phyloP scores from a whole-genome alignment of 2,797 vertebrate species.

The Semotilus atromaculatus region DNA sequence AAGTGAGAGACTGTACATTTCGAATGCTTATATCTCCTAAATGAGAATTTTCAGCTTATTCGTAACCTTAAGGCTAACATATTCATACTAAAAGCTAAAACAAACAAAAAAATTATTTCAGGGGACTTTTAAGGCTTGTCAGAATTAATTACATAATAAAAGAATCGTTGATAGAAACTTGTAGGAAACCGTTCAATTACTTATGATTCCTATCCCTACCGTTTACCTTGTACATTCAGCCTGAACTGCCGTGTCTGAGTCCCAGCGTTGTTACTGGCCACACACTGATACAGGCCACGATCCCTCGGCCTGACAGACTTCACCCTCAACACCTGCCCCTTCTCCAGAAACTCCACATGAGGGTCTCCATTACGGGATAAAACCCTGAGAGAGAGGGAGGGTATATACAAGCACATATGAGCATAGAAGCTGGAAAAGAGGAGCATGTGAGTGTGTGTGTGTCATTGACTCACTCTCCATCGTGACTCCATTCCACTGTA shows the following conservation, averaged over 20 bases:
- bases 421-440: background rate
- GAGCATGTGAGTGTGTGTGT: background rate
- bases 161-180: background rate
- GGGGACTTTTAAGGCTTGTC: background rate
- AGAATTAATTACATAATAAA: background rate
- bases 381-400: slow-evolving; percentile 69
- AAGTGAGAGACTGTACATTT: too few relatives aligned
- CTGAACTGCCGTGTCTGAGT: slow-evolving; percentile 85
- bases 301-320: slow-evolving; percentile 78
- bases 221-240: slow-evolving; percentile 80
- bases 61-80: too few relatives aligned
- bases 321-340: slow-evolving; percentile 81
- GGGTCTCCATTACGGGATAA: slow-evolving; percentile 77
- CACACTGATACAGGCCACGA: slow-evolving; percentile 85
- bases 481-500: slow-evolving; percentile 87
- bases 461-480: slow-evolving; percentile 82
- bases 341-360: slow-evolving; percentile 79
- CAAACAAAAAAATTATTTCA: too few relatives aligned
- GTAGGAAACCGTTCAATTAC: background rate
- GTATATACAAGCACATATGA: background rate
- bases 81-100: too few relatives aligned
- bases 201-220: background rate
- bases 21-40: too few relatives aligned
- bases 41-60: too few relatives aligned
- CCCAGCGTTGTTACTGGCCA: slow-evolving; percentile 87